Conservation (phyloP, 1,140 invertebrate species). For the Pachyrhynchus sulphureomaculatus region DNA sequence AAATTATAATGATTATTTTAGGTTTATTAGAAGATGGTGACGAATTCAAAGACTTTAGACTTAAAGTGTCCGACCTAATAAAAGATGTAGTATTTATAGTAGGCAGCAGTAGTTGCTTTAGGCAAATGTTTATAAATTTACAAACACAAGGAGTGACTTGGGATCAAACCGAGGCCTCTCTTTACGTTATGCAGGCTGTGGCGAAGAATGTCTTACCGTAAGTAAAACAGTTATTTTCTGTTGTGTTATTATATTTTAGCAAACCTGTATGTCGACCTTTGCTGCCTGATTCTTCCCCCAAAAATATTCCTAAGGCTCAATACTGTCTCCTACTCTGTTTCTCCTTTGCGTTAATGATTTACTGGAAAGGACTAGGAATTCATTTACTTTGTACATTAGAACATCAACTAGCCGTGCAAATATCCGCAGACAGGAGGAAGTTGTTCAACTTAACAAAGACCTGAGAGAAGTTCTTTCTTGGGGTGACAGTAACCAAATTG, state of each 20-base stretch:
- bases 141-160: conserved; percentile 72
- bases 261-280: neutral
- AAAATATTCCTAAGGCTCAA: too few relatives aligned
- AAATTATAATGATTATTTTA: conserved; percentile 5
- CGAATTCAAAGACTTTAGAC: conserved; percentile 84
- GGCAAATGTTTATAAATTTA: conserved; percentile 82
- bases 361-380: too few relatives aligned
- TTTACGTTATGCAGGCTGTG: conserved; percentile 94
- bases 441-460: too few relatives aligned
- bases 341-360: too few relatives aligned
- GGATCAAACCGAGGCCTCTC: conserved; percentile 91
- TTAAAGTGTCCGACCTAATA: conserved; percentile 88
- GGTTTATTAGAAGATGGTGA: conserved; percentile 84
- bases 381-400: too few relatives aligned
- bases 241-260: too few relatives aligned
- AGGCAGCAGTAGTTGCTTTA: conserved; percentile 87
- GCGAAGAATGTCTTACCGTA: conserved; percentile 95
- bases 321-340: too few relatives aligned
- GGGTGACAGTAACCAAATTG: too few relatives aligned
- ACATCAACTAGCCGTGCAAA: too few relatives aligned
- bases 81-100: conserved; percentile 98
- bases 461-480: too few relatives aligned
- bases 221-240: conserved; percentile 53
- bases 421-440: too few relatives aligned
- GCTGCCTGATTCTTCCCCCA: neutral